These are phyloP conservation scores for Ectropis crepuscularia DNA, from an alignment of 2,888 invertebrate species.

Conservation along the genomic window DNA sequence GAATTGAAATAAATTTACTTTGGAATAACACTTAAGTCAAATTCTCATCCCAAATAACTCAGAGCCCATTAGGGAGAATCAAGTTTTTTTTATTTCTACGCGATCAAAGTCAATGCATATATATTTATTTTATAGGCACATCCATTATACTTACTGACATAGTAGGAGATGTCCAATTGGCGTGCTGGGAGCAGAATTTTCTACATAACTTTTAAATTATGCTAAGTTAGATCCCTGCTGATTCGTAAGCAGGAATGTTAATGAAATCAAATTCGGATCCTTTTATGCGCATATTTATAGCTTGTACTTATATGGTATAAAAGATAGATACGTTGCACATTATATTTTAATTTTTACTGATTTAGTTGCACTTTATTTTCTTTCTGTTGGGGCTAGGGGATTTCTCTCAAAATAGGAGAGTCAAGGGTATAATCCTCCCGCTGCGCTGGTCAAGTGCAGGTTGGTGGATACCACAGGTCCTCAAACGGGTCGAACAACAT, in stretches of 20 bases:
- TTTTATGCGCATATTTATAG: slow-evolving; percentile 82
- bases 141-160: neutral
- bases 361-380: neutral
- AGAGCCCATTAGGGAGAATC: no score
- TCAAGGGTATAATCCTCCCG: no score
- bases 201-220: slow-evolving; percentile 50
- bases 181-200: slow-evolving; percentile 21
- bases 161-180: slow-evolving; percentile 6
- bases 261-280: slow-evolving; percentile 71
- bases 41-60: no score
- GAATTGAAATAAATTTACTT: no score
- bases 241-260: slow-evolving; percentile 58
- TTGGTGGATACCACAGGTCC: no score
- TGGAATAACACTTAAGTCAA: no score
- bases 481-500: no score
- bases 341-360: neutral
- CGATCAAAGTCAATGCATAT: no score
- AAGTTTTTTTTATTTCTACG: no score
- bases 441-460: no score
- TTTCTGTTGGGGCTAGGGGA: neutral
- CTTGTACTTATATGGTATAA: slow-evolving; percentile 52
- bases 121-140: no score
- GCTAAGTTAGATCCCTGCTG: slow-evolving; percentile 47
- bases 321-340: slow-evolving; percentile 5
- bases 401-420: no score